Percentiles rank a stretch among this genome's conserved stretches.
Conservation (phyloP, 2,797 vertebrate species). For the Tokudaia muenninki region DNA sequence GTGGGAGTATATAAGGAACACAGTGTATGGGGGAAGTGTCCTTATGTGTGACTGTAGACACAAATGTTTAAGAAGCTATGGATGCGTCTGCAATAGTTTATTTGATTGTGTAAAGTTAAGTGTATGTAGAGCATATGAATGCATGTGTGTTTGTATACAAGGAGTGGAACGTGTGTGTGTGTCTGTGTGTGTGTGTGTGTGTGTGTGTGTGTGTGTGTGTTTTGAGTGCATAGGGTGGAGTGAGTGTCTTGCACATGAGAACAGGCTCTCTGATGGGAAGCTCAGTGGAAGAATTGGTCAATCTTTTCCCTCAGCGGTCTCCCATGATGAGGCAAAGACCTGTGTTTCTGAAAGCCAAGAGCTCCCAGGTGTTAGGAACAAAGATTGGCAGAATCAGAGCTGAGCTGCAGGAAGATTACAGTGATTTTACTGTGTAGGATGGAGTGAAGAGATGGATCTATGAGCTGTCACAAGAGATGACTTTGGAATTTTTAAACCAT, state of each 20-base stretch:
- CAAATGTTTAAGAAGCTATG: background rate
- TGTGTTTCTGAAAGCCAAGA: background rate
- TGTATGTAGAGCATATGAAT: background rate
- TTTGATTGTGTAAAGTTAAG: background rate
- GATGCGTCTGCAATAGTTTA: background rate
- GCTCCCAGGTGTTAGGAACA: background rate
- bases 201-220: background rate
- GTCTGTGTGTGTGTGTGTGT: background rate
- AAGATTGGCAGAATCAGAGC: conserved; percentile 71
- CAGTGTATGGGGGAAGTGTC: no score
- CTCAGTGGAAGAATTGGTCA: no score
- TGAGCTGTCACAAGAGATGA: conserved; percentile 72
- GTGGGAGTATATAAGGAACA: no score
- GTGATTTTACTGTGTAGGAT: conserved; percentile 62
- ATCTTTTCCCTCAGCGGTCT: fast-evolving
- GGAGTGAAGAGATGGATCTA: background rate
- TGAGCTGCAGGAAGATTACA: conserved; percentile 56
- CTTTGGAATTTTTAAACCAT: conserved; percentile 63
- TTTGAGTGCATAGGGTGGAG: fast-evolving
- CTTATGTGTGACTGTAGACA: background rate
- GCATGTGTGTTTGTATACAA: background rate
- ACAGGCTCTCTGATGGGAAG: background rate
- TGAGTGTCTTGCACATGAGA: background rate
- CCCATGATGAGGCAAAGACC: background rate
- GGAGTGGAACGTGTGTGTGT: background rate